These are phyloP conservation scores for Capromys pilorides DNA, from an alignment of 2,797 vertebrate genomes.

Conservation along the genomic window DNA sequence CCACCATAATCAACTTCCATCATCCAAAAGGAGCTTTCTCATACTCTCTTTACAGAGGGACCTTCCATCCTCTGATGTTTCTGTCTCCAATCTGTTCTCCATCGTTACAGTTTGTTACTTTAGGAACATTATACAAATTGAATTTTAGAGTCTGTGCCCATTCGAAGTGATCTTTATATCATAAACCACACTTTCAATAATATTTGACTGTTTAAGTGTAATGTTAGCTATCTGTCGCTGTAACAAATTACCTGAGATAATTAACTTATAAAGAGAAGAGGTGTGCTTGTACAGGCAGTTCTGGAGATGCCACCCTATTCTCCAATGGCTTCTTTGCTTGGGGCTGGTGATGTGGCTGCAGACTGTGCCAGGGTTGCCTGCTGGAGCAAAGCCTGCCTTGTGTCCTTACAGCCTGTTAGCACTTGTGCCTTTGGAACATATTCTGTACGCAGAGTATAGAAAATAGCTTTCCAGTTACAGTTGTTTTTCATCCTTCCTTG, in stretches of 20 bases:
- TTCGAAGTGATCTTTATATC: background rate
- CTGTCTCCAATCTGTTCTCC: background rate
- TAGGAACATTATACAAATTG: background rate
- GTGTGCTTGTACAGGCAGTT: background rate
- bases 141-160: background rate
- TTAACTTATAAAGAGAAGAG: background rate
- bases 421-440: background rate
- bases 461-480: background rate
- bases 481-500: background rate
- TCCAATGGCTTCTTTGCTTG: background rate
- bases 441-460: background rate
- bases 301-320: background rate
- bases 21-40: background rate
- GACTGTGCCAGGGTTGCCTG: no score
- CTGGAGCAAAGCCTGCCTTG: background rate
- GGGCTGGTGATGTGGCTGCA: background rate
- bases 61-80: background rate
- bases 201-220: background rate
- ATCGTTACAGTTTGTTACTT: background rate
- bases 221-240: background rate
- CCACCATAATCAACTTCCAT: background rate
- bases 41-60: background rate
- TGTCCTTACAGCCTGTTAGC: background rate
- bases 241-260: background rate
- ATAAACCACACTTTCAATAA: background rate